Percentiles rank a stretch among this genome's conserved stretches.
phyloP scores from a whole-genome alignment of 2,113 vertebrate species.

The crab-eating macaque (Macaca fascicularis) region DNA sequence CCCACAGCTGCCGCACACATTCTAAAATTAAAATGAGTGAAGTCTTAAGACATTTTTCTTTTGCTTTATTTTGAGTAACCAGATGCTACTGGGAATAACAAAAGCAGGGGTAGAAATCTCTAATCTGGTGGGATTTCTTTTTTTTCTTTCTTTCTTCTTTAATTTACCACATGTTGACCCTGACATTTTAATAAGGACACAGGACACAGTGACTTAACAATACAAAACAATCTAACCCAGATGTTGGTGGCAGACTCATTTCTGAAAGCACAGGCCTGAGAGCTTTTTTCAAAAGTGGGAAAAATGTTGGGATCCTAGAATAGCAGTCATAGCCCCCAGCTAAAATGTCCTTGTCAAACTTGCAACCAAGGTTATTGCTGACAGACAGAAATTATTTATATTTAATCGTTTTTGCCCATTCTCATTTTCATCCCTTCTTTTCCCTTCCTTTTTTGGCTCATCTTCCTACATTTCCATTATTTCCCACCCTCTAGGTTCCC shows the following conservation, averaged over 20 bases:
- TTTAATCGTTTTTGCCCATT: not conserved
- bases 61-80: slow-evolving; percentile 13
- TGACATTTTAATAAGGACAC: not conserved
- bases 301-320: not conserved
- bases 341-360: not conserved
- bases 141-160: not conserved
- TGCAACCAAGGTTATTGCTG: not conserved
- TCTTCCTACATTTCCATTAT: not conserved
- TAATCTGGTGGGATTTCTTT: not conserved
- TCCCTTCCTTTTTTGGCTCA: not conserved
- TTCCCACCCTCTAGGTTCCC: not conserved
- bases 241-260: not conserved
- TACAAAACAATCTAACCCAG: not conserved
- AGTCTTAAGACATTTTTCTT: not conserved
- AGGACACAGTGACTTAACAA: not conserved
- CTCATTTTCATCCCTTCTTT: not conserved
- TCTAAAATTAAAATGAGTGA: not conserved
- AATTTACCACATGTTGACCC: not conserved
- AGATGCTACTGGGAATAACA: not conserved
- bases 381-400: not conserved
- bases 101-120: not conserved
- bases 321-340: not conserved
- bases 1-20: not conserved
- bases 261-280: not conserved
- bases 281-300: not conserved